A percentile compares a stretch with the other conserved stretches of the same genome.
These are phyloP conservation scores for Chinchilla lanigera DNA, from an alignment of 2,113 vertebrate genomes.

Conservation along the genomic window DNA sequence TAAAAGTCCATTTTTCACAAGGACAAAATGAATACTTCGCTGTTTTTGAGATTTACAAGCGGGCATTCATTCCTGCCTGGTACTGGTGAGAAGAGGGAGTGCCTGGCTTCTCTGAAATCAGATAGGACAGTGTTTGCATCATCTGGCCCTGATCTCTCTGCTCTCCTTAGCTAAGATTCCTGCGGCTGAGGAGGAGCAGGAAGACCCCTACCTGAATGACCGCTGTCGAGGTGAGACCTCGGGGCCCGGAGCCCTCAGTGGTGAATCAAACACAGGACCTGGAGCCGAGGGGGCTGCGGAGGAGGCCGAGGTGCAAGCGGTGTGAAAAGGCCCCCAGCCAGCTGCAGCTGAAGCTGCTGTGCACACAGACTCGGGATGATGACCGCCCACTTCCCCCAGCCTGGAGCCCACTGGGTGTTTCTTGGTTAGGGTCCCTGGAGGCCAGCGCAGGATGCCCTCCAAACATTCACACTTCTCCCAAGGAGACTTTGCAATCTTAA, in stretches of 20 bases:
- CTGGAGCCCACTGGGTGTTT: neutral
- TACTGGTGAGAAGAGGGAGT: rapidly evolving
- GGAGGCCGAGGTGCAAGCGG: neutral
- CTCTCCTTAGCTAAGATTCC: conserved; percentile 80
- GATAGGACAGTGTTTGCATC: rapidly evolving
- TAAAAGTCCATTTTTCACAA: neutral
- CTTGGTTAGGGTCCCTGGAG: neutral
- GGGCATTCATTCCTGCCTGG: neutral
- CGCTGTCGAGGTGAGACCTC: conserved; percentile 88
- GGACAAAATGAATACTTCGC: neutral
- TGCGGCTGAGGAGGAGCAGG: conserved; percentile 84
- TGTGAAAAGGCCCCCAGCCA: neutral
- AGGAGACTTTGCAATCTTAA: neutral
- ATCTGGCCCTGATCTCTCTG: neutral
- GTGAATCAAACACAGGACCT: rapidly evolving
- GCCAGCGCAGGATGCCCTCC: rapidly evolving
- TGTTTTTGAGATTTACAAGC: too few species aligned
- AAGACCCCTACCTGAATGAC: conserved; percentile 90
- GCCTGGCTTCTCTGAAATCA: rapidly evolving
- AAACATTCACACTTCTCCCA: neutral
- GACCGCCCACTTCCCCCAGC: too few species aligned
- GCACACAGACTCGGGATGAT: neutral
- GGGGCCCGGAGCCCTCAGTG: rapidly evolving
- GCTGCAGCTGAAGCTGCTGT: rapidly evolving
- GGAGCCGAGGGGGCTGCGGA: neutral